Conservation (phyloP, 2,888 invertebrate species). For the Melipona beecheii region DNA sequence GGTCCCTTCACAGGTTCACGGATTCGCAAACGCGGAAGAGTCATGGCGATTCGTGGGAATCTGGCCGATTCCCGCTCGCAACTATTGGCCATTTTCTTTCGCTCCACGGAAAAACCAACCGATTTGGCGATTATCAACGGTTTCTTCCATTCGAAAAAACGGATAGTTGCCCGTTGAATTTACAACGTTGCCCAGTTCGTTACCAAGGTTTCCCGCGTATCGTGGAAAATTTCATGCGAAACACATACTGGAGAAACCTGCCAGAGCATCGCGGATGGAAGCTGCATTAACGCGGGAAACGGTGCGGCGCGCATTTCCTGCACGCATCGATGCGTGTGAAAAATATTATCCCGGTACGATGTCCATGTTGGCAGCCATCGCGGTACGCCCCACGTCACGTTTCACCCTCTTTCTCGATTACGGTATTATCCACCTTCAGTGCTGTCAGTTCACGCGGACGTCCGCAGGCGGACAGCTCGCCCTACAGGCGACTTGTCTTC, state of each 20-base stretch:
- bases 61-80: neutral
- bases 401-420: constrained; percentile 11
- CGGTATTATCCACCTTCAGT: neutral
- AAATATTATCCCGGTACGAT: constrained; percentile 3
- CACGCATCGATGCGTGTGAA: constrained; percentile 35
- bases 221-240: neutral
- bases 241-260: no score
- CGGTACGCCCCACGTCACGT: neutral
- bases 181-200: neutral
- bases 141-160: constrained; percentile 5
- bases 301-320: constrained; percentile 15
- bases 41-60: constrained; percentile 27
- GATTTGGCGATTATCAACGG: neutral
- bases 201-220: neutral
- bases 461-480: neutral
- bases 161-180: constrained; percentile 18
- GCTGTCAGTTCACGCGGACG: constrained; percentile 1
- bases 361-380: neutral
- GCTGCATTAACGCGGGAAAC: neutral
- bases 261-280: neutral
- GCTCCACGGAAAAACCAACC: neutral
- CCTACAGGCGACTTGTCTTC: neutral
- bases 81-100: neutral
- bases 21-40: neutral
- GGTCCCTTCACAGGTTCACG: no score